Percentiles rank a stretch among this genome's conserved stretches.
Evolutionary conservation across 2,888 invertebrate genomes (phyloP).

Genomic region (Lysandra coridon): DNA sequence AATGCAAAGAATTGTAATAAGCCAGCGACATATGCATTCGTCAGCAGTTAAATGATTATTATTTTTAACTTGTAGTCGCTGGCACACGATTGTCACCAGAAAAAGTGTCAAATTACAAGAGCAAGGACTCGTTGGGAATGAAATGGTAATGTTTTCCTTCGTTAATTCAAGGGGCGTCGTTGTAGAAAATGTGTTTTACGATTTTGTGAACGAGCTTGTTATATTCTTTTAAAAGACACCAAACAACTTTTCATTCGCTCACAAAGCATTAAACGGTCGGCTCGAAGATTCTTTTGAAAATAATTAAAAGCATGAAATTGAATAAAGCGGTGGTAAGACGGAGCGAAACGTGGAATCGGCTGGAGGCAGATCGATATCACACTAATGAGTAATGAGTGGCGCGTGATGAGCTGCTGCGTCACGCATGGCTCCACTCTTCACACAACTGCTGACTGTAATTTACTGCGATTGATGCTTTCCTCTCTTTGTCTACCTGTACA

Average conservation of each 20-base stretch:
- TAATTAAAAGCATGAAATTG: slow-evolving; percentile 51
- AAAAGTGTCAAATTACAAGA: slow-evolving; percentile 30
- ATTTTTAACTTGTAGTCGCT: neutral
- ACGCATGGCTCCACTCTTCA: slow-evolving; percentile 44
- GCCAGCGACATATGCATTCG: neutral
- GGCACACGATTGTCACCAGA: neutral
- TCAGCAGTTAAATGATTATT: neutral
- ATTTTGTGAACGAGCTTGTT: slow-evolving; percentile 35
- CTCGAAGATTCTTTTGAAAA: slow-evolving; percentile 61
- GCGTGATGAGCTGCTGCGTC: slow-evolving; percentile 54
- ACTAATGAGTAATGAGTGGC: slow-evolving; percentile 73
- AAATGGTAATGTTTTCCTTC: slow-evolving; percentile 11
- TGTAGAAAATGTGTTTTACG: slow-evolving; percentile 34
- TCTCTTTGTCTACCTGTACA: neutral
- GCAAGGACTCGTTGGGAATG: slow-evolving; percentile 29
- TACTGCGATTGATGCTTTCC: neutral
- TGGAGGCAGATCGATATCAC: slow-evolving; percentile 58
- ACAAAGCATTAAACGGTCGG: slow-evolving; percentile 57
- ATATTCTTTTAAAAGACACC: slow-evolving; percentile 46
- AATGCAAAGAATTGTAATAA: neutral
- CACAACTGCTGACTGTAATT: neutral
- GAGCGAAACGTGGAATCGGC: slow-evolving; percentile 32
- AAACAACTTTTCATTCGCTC: slow-evolving; percentile 49
- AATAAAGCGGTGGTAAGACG: slow-evolving; percentile 44
- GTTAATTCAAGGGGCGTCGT: slow-evolving; percentile 29